phyloP scores from a whole-genome alignment of 2,888 invertebrate species.

The Chymomyza caudatula region DNA sequence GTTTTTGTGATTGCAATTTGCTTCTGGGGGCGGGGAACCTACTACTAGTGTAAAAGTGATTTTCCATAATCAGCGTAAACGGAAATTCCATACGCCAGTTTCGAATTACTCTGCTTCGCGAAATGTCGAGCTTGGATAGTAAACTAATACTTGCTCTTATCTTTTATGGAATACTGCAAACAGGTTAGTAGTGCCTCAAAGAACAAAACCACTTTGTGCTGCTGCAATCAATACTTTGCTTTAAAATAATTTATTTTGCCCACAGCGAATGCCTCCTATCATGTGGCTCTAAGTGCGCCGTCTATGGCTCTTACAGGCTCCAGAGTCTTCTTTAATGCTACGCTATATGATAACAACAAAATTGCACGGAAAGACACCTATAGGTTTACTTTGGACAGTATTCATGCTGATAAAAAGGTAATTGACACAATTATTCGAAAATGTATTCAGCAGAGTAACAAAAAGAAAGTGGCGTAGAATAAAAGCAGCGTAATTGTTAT shows the following conservation, averaged over 20 bases:
- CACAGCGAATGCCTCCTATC: conserved; percentile 54
- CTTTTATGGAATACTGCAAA: conserved; percentile 39
- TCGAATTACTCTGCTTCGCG: conserved; percentile 18
- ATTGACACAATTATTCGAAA: conserved; percentile 10
- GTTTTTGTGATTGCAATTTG: conserved; percentile 29
- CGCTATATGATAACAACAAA: conserved; percentile 58
- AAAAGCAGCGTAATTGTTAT: conserved; percentile 4
- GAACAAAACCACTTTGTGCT: background rate
- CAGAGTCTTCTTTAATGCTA: conserved; percentile 82
- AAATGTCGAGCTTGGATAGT: conserved; percentile 34
- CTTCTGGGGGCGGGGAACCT: background rate
- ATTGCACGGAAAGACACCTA: conserved; percentile 78
- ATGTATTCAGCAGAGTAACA: background rate
- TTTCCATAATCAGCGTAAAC: conserved; percentile 30
- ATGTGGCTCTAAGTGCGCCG: conserved; percentile 81
- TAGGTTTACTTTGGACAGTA: conserved; percentile 82
- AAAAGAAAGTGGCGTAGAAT: conserved; percentile 23
- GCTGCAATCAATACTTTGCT: conserved; percentile 29
- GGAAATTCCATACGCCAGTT: conserved; percentile 36
- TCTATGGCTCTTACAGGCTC: conserved; percentile 86
- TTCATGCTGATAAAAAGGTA: conserved; percentile 65
- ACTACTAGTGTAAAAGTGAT: conserved; percentile 20
- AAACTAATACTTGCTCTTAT: conserved; percentile 27
- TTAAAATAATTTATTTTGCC: conserved; percentile 1
- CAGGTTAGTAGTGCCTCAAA: conserved; percentile 32